These are phyloP conservation scores for Brachionus rubens DNA, from an alignment of 1,140 invertebrate genomes.

Conservation along the genomic window DNA sequence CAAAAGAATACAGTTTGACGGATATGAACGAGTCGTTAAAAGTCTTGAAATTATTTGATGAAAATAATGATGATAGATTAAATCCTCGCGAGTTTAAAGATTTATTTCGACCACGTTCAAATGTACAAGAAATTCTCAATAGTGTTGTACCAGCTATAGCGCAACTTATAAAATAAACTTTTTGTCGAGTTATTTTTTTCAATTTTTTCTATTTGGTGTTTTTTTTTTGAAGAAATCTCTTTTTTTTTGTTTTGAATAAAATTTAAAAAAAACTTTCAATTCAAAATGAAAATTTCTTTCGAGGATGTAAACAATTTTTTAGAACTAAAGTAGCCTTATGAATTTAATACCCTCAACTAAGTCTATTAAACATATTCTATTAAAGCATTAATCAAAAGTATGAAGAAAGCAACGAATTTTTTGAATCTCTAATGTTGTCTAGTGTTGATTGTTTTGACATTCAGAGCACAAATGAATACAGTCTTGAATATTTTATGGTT, in stretches of 20 bases:
- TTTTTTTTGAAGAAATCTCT: background rate
- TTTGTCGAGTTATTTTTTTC: slow-evolving; percentile 7
- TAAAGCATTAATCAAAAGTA: background rate
- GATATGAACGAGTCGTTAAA: slow-evolving; percentile 37
- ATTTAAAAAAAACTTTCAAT: background rate
- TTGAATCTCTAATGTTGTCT: slow-evolving; percentile 2
- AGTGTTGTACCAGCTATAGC: background rate
- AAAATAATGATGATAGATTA: slow-evolving; percentile 41
- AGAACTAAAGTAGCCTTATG: background rate
- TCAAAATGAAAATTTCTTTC: slow-evolving; percentile 30
- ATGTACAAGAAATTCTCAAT: slow-evolving; percentile 13
- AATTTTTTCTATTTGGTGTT: background rate
- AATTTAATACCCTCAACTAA: background rate
- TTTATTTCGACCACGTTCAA: slow-evolving; percentile 4
- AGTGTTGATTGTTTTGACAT: background rate
- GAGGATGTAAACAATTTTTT: slow-evolving; percentile 8
- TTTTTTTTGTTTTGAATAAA: background rate
- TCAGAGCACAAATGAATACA: background rate
- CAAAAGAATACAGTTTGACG: background rate
- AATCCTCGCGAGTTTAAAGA: slow-evolving; percentile 1
- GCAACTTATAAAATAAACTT: slow-evolving; percentile 11
- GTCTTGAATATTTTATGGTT: slow-evolving; percentile 38
- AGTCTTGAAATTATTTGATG: slow-evolving; percentile 32
- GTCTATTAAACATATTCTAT: background rate
- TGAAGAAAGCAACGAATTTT: slow-evolving; percentile 1